Evolutionary conservation across 2,888 invertebrate species (phyloP).

Genomic region (Acleris sparsana): DNA sequence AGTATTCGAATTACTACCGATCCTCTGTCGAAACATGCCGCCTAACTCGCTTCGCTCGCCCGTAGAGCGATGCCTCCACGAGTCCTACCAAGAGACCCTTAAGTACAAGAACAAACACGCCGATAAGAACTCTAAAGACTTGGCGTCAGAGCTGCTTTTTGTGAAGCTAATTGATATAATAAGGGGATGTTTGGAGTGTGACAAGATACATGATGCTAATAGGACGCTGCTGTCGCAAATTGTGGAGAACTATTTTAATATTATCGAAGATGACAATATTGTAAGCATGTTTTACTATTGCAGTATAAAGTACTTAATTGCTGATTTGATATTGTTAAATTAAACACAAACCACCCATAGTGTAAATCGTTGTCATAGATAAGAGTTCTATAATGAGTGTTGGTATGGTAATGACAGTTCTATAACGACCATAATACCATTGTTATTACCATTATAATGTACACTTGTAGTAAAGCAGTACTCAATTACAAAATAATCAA

Average conservation of each 20-base stretch:
- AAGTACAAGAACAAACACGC: constrained; percentile 48
- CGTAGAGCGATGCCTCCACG: constrained; percentile 75
- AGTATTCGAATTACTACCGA: constrained; percentile 78
- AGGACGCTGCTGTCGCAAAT: constrained; percentile 77
- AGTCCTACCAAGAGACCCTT: constrained; percentile 53
- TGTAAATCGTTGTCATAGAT: too few relatives aligned
- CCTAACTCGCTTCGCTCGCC: constrained; percentile 82
- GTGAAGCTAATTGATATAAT: constrained; percentile 58
- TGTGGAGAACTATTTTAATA: constrained; percentile 74
- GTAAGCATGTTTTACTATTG: constrained; percentile 53
- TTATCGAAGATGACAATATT: constrained; percentile 70
- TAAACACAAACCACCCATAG: too few relatives aligned
- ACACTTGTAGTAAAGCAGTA: too few relatives aligned
- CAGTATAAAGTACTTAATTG: constrained; percentile 9
- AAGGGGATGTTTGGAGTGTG: constrained; percentile 71
- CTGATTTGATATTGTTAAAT: not conserved
- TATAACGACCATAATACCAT: too few relatives aligned
- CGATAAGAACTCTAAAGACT: constrained; percentile 37
- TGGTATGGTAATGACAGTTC: too few relatives aligned
- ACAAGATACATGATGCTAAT: constrained; percentile 84
- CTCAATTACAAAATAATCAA: too few relatives aligned
- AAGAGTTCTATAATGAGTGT: too few relatives aligned
- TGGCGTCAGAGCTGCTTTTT: constrained; percentile 51
- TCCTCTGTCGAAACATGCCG: constrained; percentile 82
- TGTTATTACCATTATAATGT: too few relatives aligned